Evolutionary conservation across 2,888 invertebrate species (phyloP), one percentile per base, ranked within the genome.

Genomic region (Sesamia inferens): DNA sequence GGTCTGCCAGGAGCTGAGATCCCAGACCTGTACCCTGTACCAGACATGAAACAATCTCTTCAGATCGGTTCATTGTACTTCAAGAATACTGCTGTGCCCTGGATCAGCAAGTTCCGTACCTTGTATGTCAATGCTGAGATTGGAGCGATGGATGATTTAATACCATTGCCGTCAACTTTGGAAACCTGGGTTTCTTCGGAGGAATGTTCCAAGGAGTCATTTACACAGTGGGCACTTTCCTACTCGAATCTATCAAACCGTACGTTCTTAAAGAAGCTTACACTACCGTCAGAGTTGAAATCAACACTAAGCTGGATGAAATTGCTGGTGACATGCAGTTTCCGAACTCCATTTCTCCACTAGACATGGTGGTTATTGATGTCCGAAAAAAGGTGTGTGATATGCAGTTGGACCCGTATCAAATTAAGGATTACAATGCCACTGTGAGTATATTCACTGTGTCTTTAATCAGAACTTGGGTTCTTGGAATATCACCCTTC

Each of bases 161-260:
- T n/a, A n/a, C n/a, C n/a, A 98, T 99, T 87, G 96, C 97, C 19
- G 97, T 98, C 94, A 97, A 98, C 89, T 98, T 99, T 88, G 97
- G 98, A 91, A 98, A 98, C 89, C 96, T 98, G 0, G 98, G 98
- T 5, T 97, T 98, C 82, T 94, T 98, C 76, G 98, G 98, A 0
- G 96, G 97, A 44, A 93, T 97, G 79, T 96, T 97, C 77, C 97
- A 98, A 92, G 97, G 98, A 0, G 95, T 98, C 67, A 97, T 99
- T 58, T 99, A 99, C 92, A 97, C 98, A 0, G 97, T 98, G 0
- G 98, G 98, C 0, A 97, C 97, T 19, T 97, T 24, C 97, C 98
- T 80, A 96, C 99, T 99, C 87, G 98, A 98, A 90, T 97, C 98
- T 14, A 98, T 98, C 87, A 98, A 99, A 90, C 98, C 98, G 0